These are phyloP conservation scores for Leucozona laternaria DNA, from an alignment of 2,888 invertebrate species.

Conservation along the genomic window DNA sequence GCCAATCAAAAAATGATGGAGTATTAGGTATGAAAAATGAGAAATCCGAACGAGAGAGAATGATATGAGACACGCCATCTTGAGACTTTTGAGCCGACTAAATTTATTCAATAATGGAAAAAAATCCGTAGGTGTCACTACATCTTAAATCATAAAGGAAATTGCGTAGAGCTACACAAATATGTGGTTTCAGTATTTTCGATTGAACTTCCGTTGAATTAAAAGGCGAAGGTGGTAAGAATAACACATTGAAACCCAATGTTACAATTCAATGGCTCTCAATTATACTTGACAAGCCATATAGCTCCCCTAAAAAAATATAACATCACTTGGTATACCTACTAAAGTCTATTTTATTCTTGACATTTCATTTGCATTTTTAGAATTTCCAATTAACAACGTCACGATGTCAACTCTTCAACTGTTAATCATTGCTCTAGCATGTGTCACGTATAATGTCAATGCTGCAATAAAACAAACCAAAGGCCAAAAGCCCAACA, in stretches of 20 bases:
- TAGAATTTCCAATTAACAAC: slow-evolving; percentile 16
- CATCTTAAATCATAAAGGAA: too few species aligned
- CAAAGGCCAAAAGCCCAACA: slow-evolving; percentile 85
- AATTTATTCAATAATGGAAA: too few species aligned
- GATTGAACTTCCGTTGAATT: neutral
- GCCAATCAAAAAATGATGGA: too few species aligned
- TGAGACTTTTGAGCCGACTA: too few species aligned
- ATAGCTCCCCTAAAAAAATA: neutral
- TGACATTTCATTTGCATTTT: slow-evolving; percentile 31
- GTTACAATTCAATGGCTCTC: neutral
- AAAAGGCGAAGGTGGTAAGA: neutral
- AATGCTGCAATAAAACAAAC: slow-evolving; percentile 32
- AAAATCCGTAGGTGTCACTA: too few species aligned
- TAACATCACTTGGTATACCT: neutral
- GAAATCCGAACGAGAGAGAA: too few species aligned
- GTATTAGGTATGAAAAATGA: too few species aligned
- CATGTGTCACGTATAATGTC: slow-evolving; percentile 36
- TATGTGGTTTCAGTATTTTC: neutral
- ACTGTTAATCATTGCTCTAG: slow-evolving; percentile 46
- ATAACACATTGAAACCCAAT: neutral
- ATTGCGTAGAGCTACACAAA: neutral
- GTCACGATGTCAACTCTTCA: slow-evolving; percentile 50
- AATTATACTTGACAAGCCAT: neutral
- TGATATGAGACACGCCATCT: too few species aligned
- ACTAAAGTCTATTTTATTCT: slow-evolving; percentile 11